Evolutionary conservation across 2,888 invertebrate genomes (phyloP).

Genomic region (Elysia crispata): DNA sequence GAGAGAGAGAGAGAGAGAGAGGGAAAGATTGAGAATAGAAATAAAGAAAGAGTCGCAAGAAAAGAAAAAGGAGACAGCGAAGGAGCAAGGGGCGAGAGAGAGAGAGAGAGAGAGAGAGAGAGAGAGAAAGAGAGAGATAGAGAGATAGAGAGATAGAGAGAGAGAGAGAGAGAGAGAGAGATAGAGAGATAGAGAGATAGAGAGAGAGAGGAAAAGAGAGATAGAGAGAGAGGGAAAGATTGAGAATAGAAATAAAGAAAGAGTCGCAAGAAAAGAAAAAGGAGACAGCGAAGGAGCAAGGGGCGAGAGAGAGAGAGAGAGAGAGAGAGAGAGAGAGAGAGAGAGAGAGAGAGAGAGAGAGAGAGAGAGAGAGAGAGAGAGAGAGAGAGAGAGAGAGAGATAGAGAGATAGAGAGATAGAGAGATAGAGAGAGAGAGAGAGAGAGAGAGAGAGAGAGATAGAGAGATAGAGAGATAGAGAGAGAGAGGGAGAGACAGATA

Average conservation of each 20-base stretch:
- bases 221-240: constrained; percentile 42
- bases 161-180: no score
- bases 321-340: no score
- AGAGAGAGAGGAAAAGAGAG: constrained; percentile 29
- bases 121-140: constrained; percentile 7
- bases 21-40: not conserved
- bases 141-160: not conserved
- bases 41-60: not conserved
- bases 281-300: no score
- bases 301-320: no score
- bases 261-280: no score
- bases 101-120: constrained; percentile 23
- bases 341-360: constrained; percentile 5
- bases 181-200: no score
- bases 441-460: not conserved
- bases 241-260: no score
- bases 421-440: not conserved
- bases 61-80: not conserved
- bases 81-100: not conserved
- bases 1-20: constrained; percentile 7
- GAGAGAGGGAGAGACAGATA: constrained; percentile 13
- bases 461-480: no score
- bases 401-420: not conserved
- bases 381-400: constrained; percentile 7
- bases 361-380: not conserved